These are phyloP conservation scores for Dilophus febrilis DNA, from an alignment of 2,888 invertebrate species.

Conservation along the genomic window DNA sequence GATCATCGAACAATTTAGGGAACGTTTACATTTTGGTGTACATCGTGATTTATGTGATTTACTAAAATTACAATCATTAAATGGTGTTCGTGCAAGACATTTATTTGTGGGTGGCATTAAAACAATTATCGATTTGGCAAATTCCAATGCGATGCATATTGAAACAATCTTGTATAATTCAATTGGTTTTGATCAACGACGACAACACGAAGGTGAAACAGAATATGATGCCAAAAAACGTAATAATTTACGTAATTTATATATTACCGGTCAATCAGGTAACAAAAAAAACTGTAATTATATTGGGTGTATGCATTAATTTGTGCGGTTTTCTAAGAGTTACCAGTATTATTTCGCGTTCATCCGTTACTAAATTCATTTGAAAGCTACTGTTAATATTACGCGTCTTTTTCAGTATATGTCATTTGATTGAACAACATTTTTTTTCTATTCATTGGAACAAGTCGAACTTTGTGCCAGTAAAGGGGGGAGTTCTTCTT, in stretches of 20 bases:
- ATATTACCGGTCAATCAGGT: constrained; percentile 64
- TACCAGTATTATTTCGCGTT: no score
- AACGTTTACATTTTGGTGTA: constrained; percentile 85
- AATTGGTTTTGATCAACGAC: constrained; percentile 69
- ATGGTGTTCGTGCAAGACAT: constrained; percentile 67
- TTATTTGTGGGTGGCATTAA: constrained; percentile 68
- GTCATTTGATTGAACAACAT: no score
- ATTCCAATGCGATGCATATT: constrained; percentile 46
- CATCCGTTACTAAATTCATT: no score
- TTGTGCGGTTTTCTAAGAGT: no score
- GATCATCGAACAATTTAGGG: constrained; percentile 82
- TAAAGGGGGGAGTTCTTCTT: no score
- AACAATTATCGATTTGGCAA: constrained; percentile 60
- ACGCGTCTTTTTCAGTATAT: no score
- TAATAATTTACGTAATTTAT: constrained; percentile 51
- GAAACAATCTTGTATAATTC: constrained; percentile 63
- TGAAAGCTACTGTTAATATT: no score
- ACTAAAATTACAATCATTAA: constrained; percentile 66
- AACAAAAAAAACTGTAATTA: no score
- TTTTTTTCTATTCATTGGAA: no score
- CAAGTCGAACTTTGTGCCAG: no score
- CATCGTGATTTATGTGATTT: constrained; percentile 83
- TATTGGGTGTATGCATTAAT: no score
- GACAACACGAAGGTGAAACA: constrained; percentile 51
- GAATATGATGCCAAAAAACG: constrained; percentile 44